These are phyloP conservation scores for Apamea monoglypha DNA, from an alignment of 2,888 invertebrate species.

Conservation along the genomic window DNA sequence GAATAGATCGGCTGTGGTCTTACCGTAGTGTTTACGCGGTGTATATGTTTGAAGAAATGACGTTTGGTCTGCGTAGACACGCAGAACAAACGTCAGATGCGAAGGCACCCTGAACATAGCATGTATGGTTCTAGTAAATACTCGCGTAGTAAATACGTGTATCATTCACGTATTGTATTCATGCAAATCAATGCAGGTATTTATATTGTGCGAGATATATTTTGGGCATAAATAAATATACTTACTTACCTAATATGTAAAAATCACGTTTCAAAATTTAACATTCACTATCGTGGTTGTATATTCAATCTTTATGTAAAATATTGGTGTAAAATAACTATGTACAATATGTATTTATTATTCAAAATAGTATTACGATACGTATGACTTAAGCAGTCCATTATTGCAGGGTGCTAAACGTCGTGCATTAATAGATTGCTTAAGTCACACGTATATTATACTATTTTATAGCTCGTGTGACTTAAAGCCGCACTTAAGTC, in stretches of 20 bases:
- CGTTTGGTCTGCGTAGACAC: too few relatives aligned
- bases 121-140: neutral
- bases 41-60: neutral
- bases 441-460: too few relatives aligned
- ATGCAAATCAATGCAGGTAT: neutral
- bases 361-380: too few relatives aligned
- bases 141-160: neutral
- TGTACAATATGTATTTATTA: neutral
- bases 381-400: too few relatives aligned
- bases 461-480: too few relatives aligned
- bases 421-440: too few relatives aligned
- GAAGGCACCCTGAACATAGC: neutral
- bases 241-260: neutral
- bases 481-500: too few relatives aligned
- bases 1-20: too few relatives aligned
- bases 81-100: neutral
- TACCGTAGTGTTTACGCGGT: conserved; percentile 2
- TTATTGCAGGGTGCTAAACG: too few relatives aligned
- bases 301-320: conserved; percentile 13
- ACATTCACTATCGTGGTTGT: conserved; percentile 60
- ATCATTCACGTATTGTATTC: too few relatives aligned
- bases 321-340: neutral
- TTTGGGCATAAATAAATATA: neutral
- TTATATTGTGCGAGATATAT: conserved; percentile 12
- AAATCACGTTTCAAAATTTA: conserved; percentile 11